phyloP scores from a whole-genome alignment of 2,888 invertebrate species.

The Andrena trimmerana region DNA sequence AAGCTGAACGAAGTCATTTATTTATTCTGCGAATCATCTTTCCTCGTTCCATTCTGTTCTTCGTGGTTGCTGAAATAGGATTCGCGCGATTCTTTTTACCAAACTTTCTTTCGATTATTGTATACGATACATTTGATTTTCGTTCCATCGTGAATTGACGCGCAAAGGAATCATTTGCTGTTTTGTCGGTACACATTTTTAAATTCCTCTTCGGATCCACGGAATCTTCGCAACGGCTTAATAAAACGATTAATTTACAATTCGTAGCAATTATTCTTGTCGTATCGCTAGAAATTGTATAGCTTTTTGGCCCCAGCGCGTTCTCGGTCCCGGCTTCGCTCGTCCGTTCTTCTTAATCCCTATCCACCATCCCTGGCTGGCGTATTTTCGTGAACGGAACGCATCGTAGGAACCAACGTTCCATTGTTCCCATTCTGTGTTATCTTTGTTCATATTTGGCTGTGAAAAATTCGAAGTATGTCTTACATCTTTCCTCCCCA shows the following conservation, averaged over 20 bases:
- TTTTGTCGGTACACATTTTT: not conserved
- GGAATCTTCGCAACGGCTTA: not conserved
- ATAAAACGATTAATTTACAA: slow-evolving; percentile 1
- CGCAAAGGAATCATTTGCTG: not conserved
- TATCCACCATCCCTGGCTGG: slow-evolving; percentile 87
- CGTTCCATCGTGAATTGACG: not conserved
- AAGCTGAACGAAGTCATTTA: slow-evolving; percentile 51
- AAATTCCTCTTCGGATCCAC: not conserved
- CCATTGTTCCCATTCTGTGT: slow-evolving; percentile 87
- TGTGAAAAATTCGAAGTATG: slow-evolving; percentile 71
- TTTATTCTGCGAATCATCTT: slow-evolving; percentile 10
- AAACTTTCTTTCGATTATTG: slow-evolving; percentile 6
- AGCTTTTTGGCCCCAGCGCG: slow-evolving; percentile 87
- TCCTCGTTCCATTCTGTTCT: not conserved
- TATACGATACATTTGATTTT: not conserved
- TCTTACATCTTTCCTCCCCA: not conserved
- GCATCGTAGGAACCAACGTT: slow-evolving; percentile 87
- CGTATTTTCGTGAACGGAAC: slow-evolving; percentile 87
- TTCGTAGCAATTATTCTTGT: slow-evolving; percentile 49
- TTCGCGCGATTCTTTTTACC: not conserved
- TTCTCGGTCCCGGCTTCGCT: slow-evolving; percentile 87
- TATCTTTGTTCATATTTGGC: slow-evolving; percentile 84
- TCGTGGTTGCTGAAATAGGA: slow-evolving; percentile 7
- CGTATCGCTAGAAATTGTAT: slow-evolving; percentile 86
- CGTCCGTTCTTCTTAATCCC: slow-evolving; percentile 88